A percentile compares a stretch with the other conserved stretches of the same genome.
Conservation (phyloP, 1,140 invertebrate species). For the Hycleus phaleratus region DNA sequence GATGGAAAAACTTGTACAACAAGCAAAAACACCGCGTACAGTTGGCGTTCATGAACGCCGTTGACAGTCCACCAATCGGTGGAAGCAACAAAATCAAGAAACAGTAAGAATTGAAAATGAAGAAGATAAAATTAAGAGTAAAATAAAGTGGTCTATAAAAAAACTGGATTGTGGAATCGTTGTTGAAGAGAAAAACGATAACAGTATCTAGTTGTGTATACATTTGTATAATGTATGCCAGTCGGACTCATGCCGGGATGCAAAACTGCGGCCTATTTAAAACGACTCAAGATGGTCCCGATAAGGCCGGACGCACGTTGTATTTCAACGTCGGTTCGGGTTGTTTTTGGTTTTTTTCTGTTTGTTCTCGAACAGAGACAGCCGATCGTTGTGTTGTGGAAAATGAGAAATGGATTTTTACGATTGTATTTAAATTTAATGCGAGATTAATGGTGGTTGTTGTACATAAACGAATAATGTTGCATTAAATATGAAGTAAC, state of each 20-base stretch:
- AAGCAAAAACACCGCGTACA: conserved; percentile 15
- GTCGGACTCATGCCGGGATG: conserved; percentile 9
- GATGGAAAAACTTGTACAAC: conserved; percentile 18
- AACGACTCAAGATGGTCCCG: conserved; percentile 10
- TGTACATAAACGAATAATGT: not conserved
- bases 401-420: conserved; percentile 14
- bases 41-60: conserved; percentile 12
- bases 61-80: conserved; percentile 4
- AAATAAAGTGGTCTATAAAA: too few species aligned
- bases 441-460: conserved; percentile 7
- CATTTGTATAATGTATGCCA: conserved; percentile 3
- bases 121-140: too few species aligned
- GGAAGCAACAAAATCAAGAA: too few species aligned
- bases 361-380: too few species aligned
- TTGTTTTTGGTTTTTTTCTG: too few species aligned
- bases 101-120: too few species aligned
- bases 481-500: not conserved
- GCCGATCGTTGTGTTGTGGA: not conserved
- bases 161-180: too few species aligned
- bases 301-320: conserved; percentile 12
- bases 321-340: conserved; percentile 11
- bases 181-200: not conserved
- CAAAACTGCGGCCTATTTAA: conserved; percentile 14
- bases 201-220: conserved; percentile 9
- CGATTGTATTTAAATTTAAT: conserved; percentile 16